Evolutionary conservation across 1,140 invertebrate genomes (phyloP), one percentile per base, ranked within the genome.

Genomic region (Drosophila insularis): DNA sequence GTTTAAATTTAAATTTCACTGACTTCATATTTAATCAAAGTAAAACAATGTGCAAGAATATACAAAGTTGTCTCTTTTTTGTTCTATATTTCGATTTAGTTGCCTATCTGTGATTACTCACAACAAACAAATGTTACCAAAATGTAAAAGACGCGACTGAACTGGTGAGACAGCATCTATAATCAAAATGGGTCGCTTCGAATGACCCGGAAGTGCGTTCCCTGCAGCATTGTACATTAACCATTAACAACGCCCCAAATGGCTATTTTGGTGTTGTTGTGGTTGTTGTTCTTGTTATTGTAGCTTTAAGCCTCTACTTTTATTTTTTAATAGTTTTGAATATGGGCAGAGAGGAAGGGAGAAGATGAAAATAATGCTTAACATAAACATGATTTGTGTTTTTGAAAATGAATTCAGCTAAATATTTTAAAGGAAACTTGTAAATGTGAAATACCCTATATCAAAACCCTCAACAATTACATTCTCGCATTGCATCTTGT

Each of bases 131-230:
- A 63, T 73, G 74, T 73, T 78, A 55, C 73, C 14, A 63, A n/a
- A 62, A 59, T 58, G 56, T 32, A 46, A 68, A 53, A 74, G 27
- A 58, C 21, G 63, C 50, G 63, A 62, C 32, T 39, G 40, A 66
- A 59, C 17, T 13, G 11, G 35, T 37, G 23, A 53, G 43, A 10
- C 62, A 58, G 39, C 46, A 37, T 54, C 21, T 40, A 43, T 66
- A 54, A 46, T 43, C 19, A 4, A 67, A 67, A 55, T 58, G 63
- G 58, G 58, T 46, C 35, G 13, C 21, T 68, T 68, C 43, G 19
- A 50, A 58, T 58, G 62, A 77, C 62, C 74, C 74, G 74, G 71
- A 77, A 76, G 65, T 76, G 17, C 56, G 53, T 50, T 37, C 14
- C 13, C 40, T 32, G 21, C 21, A 63, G 21, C 10, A 60, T 37